Evolutionary conservation across 2,888 invertebrate species (phyloP).

Genomic region (Chalcis sispes): DNA sequence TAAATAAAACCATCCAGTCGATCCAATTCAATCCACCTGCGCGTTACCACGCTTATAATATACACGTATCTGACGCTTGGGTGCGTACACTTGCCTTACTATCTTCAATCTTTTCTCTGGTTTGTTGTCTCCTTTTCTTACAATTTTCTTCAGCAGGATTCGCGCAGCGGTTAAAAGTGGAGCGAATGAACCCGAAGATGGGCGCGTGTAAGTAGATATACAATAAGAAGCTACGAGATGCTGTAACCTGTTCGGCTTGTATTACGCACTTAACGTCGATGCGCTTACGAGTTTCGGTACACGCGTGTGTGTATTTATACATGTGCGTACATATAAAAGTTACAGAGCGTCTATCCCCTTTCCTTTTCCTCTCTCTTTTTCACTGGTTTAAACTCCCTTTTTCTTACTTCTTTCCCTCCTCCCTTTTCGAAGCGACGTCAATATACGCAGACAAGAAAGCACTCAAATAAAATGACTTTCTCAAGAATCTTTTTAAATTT

Average conservation of each 20-base stretch:
- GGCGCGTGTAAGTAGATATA: too few relatives aligned
- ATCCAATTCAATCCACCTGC: constrained; percentile 34
- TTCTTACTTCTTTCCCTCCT: too few relatives aligned
- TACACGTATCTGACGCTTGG: not conserved
- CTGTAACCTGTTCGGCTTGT: constrained; percentile 44
- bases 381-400: not conserved
- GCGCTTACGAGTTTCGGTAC: too few relatives aligned
- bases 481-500: too few relatives aligned
- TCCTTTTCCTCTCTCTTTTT: not conserved
- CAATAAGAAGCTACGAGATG: constrained; percentile 2
- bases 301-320: too few relatives aligned
- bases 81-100: constrained; percentile 1
- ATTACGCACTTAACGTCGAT: constrained; percentile 52
- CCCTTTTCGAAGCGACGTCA: too few relatives aligned
- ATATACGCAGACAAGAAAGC: too few relatives aligned
- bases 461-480: too few relatives aligned
- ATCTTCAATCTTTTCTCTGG: not conserved
- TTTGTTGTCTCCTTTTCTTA: not conserved
- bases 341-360: not conserved
- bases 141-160: not conserved
- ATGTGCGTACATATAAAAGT: not conserved
- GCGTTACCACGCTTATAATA: not conserved
- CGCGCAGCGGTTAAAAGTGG: constrained; percentile 29
- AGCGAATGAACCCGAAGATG: constrained; percentile 39
- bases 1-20: constrained; percentile 28